Percentiles rank a stretch among this genome's conserved stretches.
These are phyloP conservation scores for Mizuhopecten yessoensis DNA, from an alignment of 1,140 invertebrate genomes.

Conservation along the genomic window DNA sequence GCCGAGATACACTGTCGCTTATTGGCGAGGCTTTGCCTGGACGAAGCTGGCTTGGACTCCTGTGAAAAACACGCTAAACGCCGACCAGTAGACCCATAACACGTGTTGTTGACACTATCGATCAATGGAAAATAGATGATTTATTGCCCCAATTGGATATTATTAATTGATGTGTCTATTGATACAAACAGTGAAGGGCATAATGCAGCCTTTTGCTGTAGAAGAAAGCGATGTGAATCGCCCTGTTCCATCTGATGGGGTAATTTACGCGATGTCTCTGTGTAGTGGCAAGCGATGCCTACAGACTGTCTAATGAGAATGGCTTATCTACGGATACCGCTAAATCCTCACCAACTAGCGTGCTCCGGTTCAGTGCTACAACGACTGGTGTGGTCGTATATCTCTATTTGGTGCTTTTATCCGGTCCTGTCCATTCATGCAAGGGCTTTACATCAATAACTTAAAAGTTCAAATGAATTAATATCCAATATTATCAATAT, in stretches of 20 bases:
- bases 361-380: background rate
- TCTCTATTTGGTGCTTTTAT: background rate
- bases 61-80: conserved; percentile 33
- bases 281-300: background rate
- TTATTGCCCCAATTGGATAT: conserved; percentile 32
- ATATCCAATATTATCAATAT: background rate
- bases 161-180: conserved; percentile 40
- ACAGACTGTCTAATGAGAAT: background rate
- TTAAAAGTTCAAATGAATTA: background rate
- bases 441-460: background rate
- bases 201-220: background rate
- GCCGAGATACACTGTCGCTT: background rate
- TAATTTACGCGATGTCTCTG: background rate
- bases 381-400: background rate
- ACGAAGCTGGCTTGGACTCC: conserved; percentile 36
- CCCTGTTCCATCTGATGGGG: conserved; percentile 21
- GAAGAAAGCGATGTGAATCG: conserved; percentile 31
- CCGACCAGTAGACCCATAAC: background rate
- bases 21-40: background rate
- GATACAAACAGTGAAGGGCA: conserved; percentile 32
- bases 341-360: background rate
- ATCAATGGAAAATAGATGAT: conserved; percentile 28
- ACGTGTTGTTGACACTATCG: conserved; percentile 37
- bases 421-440: background rate
- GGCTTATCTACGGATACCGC: background rate